phyloP scores from a whole-genome alignment of 2,888 invertebrate species.

The Isoperla grammatica region DNA sequence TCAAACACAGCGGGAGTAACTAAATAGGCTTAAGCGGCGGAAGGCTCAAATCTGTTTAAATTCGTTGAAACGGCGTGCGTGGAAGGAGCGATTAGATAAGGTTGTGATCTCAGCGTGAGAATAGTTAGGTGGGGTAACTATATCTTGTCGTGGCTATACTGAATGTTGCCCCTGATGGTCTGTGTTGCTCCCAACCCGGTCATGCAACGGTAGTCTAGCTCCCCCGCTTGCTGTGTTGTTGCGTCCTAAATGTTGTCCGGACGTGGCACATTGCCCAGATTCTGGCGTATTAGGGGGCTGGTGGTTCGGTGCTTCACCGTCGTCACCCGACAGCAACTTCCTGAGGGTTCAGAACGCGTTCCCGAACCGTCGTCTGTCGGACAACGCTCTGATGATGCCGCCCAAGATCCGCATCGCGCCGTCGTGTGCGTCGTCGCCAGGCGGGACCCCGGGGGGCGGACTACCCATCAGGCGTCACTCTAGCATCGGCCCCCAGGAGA shows the following conservation, averaged over 20 bases:
- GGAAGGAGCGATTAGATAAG: too few species aligned
- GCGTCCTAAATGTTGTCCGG: slow-evolving; percentile 15
- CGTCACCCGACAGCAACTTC: slow-evolving; percentile 81
- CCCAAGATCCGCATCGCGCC: slow-evolving; percentile 85
- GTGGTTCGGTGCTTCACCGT: slow-evolving; percentile 80
- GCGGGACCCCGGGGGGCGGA: slow-evolving; percentile 63
- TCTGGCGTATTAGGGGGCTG: slow-evolving; percentile 66
- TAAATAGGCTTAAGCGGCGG: too few species aligned
- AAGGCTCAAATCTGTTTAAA: too few species aligned
- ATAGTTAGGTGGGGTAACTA: too few species aligned
- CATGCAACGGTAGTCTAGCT: neutral
- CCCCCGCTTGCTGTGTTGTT: neutral
- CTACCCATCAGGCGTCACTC: slow-evolving; percentile 84
- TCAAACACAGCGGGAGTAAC: too few species aligned
- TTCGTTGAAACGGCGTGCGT: too few species aligned
- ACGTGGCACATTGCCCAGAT: slow-evolving; percentile 39
- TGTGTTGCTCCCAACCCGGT: neutral
- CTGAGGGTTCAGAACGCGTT: slow-evolving; percentile 72
- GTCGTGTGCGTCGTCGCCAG: slow-evolving; percentile 80
- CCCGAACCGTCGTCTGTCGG: slow-evolving; percentile 81
- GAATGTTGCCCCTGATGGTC: too few species aligned
- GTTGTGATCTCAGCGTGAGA: too few species aligned
- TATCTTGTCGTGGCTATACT: too few species aligned
- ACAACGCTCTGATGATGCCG: slow-evolving; percentile 81
- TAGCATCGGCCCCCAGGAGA: slow-evolving; percentile 85